Evolutionary conservation across 2,113 vertebrate species (phyloP).

Genomic region (Petroica traversi): DNA sequence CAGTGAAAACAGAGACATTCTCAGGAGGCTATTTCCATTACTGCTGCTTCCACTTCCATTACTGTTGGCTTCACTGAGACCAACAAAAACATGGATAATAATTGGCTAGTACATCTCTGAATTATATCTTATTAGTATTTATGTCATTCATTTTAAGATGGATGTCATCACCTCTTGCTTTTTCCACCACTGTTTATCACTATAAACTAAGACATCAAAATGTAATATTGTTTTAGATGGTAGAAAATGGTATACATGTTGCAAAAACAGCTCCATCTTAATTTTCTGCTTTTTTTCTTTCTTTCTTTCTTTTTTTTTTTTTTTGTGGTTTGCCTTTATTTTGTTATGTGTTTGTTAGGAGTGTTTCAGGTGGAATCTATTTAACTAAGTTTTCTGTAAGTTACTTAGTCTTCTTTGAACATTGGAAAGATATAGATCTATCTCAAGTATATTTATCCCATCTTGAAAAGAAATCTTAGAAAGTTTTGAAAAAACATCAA

Average conservation of each 20-base stretch:
- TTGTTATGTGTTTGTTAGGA: accelerated
- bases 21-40: not conserved
- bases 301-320: accelerated
- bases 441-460: not conserved
- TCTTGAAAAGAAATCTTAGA: not conserved
- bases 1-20: not conserved
- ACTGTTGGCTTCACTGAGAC: not conserved
- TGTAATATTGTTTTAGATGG: not conserved
- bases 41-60: not conserved
- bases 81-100: not conserved
- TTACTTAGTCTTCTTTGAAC: not conserved
- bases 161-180: not conserved
- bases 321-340: not conserved
- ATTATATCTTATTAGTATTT: slow-evolving; percentile 8
- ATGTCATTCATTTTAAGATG: not conserved
- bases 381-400: not conserved
- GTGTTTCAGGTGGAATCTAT: not conserved
- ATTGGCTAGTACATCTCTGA: not conserved
- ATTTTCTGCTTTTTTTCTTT: not conserved
- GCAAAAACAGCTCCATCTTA: not conserved
- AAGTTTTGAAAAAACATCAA: not conserved
- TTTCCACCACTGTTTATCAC: not conserved
- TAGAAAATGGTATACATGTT: not conserved
- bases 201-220: not conserved
- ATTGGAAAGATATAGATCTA: not conserved